Percentiles rank a stretch among this genome's conserved stretches.
Evolutionary conservation across 2,888 invertebrate genomes (phyloP).

Genomic region (Drosophila barbarae): DNA sequence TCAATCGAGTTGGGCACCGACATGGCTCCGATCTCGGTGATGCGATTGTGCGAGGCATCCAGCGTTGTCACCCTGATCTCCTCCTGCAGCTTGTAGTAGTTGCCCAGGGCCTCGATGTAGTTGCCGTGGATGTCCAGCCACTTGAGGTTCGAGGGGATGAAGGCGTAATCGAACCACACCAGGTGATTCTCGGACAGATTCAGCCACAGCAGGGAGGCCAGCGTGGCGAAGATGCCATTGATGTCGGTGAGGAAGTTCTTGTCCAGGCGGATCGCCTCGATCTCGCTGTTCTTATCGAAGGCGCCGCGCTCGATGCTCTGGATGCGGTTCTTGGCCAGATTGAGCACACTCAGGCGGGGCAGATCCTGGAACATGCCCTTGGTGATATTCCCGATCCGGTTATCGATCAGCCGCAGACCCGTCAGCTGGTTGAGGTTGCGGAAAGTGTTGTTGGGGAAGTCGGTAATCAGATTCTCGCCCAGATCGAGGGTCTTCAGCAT

Average conservation of each 20-base stretch:
- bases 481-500: conserved; percentile 93
- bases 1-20: conserved; percentile 94
- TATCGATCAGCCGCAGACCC: conserved; percentile 92
- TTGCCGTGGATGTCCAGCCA: conserved; percentile 95
- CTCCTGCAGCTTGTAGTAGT: conserved; percentile 92
- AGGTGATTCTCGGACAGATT: conserved; percentile 95
- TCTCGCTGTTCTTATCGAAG: conserved; percentile 88
- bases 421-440: conserved; percentile 92
- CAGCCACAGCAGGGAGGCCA: conserved; percentile 91
- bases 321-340: conserved; percentile 93
- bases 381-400: conserved; percentile 91
- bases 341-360: conserved; percentile 90
- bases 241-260: conserved; percentile 93
- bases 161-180: conserved; percentile 95
- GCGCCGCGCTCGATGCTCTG: conserved; percentile 91
- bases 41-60: conserved; percentile 94
- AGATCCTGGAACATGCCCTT: conserved; percentile 93
- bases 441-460: conserved; percentile 91
- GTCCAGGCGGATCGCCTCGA: conserved; percentile 93
- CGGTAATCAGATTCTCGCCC: conserved; percentile 93
- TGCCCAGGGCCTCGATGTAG: conserved; percentile 91
- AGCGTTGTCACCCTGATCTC: conserved; percentile 90
- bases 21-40: conserved; percentile 89
- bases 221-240: conserved; percentile 92
- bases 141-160: conserved; percentile 92